Base-by-base conservation (phyloP, 2,888 invertebrate genomes). In the Xylota sylvarum region DNA sequence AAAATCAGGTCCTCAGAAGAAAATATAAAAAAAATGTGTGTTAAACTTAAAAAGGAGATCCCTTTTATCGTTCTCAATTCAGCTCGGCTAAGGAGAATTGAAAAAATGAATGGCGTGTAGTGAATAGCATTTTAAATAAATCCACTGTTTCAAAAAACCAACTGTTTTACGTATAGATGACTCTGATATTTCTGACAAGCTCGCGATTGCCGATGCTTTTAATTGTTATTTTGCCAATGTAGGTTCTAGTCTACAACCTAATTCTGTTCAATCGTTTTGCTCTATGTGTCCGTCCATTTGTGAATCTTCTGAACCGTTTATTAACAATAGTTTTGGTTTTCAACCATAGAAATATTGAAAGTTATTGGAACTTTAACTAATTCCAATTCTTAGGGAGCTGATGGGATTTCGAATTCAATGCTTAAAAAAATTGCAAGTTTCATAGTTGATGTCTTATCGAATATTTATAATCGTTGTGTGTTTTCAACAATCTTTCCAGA, bases 221-320 rank as follows among this genome's bases (percentile, higher is more conserved):
- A 77, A 67, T 50, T 27, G 30, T 7, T 67, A 50, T 50, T 60
- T 77, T 17, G 30, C 76, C 10, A 23, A n/a, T n/a, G n/a, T n/a
- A n/a, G n/a, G n/a, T n/a, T n/a, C n/a, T n/a, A n/a, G n/a, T n/a
- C n/a, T n/a, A n/a, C n/a, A n/a, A n/a, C n/a, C n/a, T n/a, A n/a
- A n/a, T n/a, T n/a, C n/a, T n/a, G n/a, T n/a, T n/a, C n/a, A n/a
- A n/a, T n/a, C n/a, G n/a, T n/a, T n/a, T n/a, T n/a, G n/a, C n/a
- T n/a, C n/a, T n/a, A n/a, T n/a, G n/a, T n/a, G n/a, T n/a, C n/a
- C n/a, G n/a, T n/a, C n/a, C n/a, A n/a, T n/a, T n/a, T n/a, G n/a
- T n/a, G n/a, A n/a, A n/a, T n/a, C n/a, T n/a, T n/a, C n/a, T n/a
- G n/a, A n/a, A n/a, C n/a, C n/a, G n/a, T n/a, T n/a, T n/a, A n/a